These are phyloP conservation scores for Astreopora myriophthalma DNA, from an alignment of 64 coral and sea anemone genomes.

Conservation along the genomic window DNA sequence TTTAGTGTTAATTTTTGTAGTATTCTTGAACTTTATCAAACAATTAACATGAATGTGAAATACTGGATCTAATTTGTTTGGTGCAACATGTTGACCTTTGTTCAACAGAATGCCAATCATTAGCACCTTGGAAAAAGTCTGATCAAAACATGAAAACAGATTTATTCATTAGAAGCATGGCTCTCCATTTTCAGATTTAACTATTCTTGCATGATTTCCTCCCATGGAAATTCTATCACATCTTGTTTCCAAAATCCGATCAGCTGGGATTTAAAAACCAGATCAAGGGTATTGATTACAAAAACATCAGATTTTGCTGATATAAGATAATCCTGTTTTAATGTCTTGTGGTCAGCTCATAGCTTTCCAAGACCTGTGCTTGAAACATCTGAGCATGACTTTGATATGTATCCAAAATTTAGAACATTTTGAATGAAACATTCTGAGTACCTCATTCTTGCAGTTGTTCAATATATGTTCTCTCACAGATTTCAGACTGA, in stretches of 20 bases:
- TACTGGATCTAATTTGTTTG: too few species aligned
- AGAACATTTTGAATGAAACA: too few species aligned
- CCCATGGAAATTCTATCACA: background rate
- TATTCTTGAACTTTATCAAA: too few species aligned
- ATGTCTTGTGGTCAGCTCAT: too few species aligned
- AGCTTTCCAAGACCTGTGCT: too few species aligned
- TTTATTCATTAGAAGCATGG: background rate
- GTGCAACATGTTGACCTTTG: background rate
- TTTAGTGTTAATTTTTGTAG: too few species aligned
- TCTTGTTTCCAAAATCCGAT: background rate
- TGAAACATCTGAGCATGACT: background rate
- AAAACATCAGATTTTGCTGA: background rate
- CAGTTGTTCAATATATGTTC: too few species aligned
- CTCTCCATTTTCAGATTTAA: background rate
- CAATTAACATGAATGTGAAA: too few species aligned
- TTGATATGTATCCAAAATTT: background rate
- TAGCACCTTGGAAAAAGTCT: background rate
- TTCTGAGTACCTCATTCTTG: too few species aligned
- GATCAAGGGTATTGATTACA: background rate
- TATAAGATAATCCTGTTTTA: conserved; percentile 4
- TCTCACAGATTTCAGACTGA: too few species aligned
- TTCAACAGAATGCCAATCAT: background rate
- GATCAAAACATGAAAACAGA: background rate
- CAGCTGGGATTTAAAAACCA: background rate
- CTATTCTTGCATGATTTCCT: background rate